A percentile compares a stretch with the other conserved stretches of the same genome.
Evolutionary conservation across 2,113 vertebrate genomes (phyloP).

Genomic region (Garra rufa): DNA sequence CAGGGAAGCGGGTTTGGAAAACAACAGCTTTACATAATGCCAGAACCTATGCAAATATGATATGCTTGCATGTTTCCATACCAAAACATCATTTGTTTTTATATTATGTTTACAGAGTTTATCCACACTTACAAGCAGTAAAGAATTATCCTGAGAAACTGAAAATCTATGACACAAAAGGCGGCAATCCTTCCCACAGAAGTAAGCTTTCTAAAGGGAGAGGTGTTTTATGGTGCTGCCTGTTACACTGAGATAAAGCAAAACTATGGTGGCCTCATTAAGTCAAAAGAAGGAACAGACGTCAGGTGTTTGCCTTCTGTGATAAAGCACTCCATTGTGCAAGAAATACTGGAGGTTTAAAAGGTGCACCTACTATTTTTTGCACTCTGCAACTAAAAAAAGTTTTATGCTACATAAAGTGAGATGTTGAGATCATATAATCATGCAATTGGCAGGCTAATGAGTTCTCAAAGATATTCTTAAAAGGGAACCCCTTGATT

Average conservation of each 20-base stretch:
- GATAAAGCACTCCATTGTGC: neutral
- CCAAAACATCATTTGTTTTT: slow-evolving; percentile 5
- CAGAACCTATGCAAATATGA: slow-evolving; percentile 2
- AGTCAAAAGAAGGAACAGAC: slow-evolving; percentile 11
- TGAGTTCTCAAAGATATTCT: too few relatives aligned
- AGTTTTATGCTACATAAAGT: neutral
- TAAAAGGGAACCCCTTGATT: too few relatives aligned
- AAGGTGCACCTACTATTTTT: neutral
- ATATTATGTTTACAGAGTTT: neutral
- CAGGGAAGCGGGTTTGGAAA: slow-evolving; percentile 44
- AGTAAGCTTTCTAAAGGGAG: neutral
- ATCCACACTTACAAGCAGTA: neutral
- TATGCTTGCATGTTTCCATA: neutral
- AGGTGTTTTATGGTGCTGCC: slow-evolving; percentile 16
- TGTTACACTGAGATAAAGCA: slow-evolving; percentile 38
- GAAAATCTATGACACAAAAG: slow-evolving; percentile 1
- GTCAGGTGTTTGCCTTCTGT: slow-evolving; percentile 11
- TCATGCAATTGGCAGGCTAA: too few relatives aligned
- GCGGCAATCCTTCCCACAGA: neutral
- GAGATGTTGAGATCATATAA: neutral
- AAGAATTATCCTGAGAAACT: neutral
- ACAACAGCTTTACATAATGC: slow-evolving; percentile 11
- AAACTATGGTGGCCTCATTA: slow-evolving; percentile 13
- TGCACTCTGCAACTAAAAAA: neutral
- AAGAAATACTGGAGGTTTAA: neutral